phyloP scores from a whole-genome alignment of 2,113 vertebrate genomes.

The Pteropus alecto region DNA sequence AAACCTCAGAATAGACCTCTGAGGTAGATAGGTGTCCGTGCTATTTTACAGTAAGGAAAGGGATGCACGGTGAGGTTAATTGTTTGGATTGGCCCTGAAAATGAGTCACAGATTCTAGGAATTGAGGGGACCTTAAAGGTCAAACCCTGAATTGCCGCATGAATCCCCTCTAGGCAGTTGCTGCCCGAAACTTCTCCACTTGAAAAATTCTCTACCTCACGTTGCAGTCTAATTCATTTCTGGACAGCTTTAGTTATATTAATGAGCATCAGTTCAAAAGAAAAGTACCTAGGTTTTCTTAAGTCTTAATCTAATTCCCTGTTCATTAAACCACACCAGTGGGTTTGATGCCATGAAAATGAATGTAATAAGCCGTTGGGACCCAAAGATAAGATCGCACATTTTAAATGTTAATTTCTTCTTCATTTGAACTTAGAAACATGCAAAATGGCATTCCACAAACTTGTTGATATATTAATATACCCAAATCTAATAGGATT shows the following conservation, averaged over 20 bases:
- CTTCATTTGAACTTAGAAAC: slow-evolving; percentile 37
- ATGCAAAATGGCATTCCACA: slow-evolving; percentile 49
- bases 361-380: neutral
- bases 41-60: slow-evolving; percentile 32
- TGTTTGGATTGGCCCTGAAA: slow-evolving; percentile 38
- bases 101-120: slow-evolving; percentile 39
- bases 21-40: neutral
- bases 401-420: slow-evolving; percentile 67
- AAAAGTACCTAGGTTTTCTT: slow-evolving; percentile 26
- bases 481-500: neutral
- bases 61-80: slow-evolving; percentile 43
- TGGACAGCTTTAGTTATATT: neutral
- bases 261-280: slow-evolving; percentile 41
- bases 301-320: slow-evolving; percentile 47
- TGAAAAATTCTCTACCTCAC: neutral
- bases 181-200: neutral
- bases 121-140: slow-evolving; percentile 50
- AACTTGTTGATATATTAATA: slow-evolving; percentile 45
- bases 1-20: neutral
- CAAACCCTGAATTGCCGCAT: neutral
- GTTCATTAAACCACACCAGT: neutral
- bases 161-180: neutral
- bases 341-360: neutral
- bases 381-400: neutral
- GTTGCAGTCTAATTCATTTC: neutral